Base-by-base conservation (phyloP, 2,797 vertebrate species). In the Micrastur ruficollis region DNA sequence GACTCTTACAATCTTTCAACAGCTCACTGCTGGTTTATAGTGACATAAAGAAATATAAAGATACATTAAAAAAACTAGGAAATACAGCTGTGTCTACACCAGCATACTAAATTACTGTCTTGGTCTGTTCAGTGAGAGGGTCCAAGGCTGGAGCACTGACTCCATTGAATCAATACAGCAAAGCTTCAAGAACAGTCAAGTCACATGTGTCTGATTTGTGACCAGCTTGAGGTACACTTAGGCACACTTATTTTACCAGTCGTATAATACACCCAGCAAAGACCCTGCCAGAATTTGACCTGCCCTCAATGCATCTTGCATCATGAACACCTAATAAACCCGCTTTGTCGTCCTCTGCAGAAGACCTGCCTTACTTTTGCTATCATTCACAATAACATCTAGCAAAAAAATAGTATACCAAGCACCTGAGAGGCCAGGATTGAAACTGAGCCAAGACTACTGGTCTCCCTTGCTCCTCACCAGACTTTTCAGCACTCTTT, bases 151-250 rank as follows among this genome's bases (percentile, higher is more conserved):
- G 44, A 91, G 49, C 25, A 74, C 27, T 88, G 47, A 38, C 38
- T 86, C 75, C 31, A 27, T 10, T 67, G 90, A 55, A 96, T 93
- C 79, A 61, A 91, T 94, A 93, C 75, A 85, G 67, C 81, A 71
- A 74, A 65, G 44, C n/a, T 88, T 67, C 75, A 52, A 67, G 49
- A 91, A 55, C 68, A 56, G 73, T 91, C 79, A 92, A 90, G 79
- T 81, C 81, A 86, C 56, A 87, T 94, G 59, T 53, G 91, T 56
- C 36, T 94, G 85, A 96, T 93, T 95, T 93, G 68, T 95, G 68
- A 83, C 15, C 40, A 86, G 44, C 52, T 59, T 67, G 82, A 78
- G 78, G 53, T 75, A 62, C 49, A 13, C 73, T 90, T 46, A 32
- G 65, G 59, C 65, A 67, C 29, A 49, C 56, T 83, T 92, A 90